phyloP scores from a whole-genome alignment of 1,140 invertebrate species.

The Drosophila malerkotliana region DNA sequence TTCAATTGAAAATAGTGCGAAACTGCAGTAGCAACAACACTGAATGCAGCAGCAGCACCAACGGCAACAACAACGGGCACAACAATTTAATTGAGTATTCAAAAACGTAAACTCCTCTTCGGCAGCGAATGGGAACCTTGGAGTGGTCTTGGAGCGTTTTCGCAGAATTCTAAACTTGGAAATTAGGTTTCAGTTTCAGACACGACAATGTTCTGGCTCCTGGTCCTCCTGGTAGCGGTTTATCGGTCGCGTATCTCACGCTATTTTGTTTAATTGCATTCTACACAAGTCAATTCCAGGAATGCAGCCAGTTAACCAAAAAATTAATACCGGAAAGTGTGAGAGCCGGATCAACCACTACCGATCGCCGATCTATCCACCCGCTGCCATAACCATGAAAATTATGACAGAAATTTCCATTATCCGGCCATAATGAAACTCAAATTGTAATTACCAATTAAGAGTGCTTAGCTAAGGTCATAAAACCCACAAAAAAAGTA shows the following conservation, averaged over 20 bases:
- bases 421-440: constrained; percentile 45
- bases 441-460: constrained; percentile 76
- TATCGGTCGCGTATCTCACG: constrained; percentile 78
- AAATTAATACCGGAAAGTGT: constrained; percentile 62
- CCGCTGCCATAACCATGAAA: constrained; percentile 25
- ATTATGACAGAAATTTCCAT: constrained; percentile 44
- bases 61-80: constrained; percentile 20
- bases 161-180: constrained; percentile 82
- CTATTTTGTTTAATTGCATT: constrained; percentile 82
- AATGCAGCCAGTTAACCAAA: constrained; percentile 71
- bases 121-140: constrained; percentile 4
- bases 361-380: constrained; percentile 17
- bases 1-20: constrained; percentile 83
- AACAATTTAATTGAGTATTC: constrained; percentile 81
- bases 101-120: constrained; percentile 68
- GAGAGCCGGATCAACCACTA: constrained; percentile 16
- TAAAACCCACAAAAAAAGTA: constrained; percentile 56
- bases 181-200: constrained; percentile 75
- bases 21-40: constrained; percentile 40
- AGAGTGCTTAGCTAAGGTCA: constrained; percentile 42
- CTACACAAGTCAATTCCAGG: constrained; percentile 71
- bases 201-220: constrained; percentile 54
- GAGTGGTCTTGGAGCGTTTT: constrained; percentile 58
- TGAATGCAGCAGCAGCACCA: constrained; percentile 30
- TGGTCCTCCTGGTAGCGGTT: constrained; percentile 16